Base-by-base conservation (phyloP, 1,140 invertebrate genomes). In the Stratiolaelaps scimitus region DNA sequence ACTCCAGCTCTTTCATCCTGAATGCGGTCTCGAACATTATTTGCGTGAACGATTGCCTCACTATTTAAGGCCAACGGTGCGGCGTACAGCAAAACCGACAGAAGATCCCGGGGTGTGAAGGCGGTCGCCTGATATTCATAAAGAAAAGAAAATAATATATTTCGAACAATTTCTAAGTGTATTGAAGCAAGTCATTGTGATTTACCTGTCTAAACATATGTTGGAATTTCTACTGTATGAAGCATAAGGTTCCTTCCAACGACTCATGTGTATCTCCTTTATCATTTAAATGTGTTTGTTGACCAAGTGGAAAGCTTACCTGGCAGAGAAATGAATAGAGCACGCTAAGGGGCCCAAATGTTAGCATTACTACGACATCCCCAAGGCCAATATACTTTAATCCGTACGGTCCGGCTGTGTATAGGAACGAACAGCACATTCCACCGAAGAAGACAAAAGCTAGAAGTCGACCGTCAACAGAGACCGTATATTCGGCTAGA, bases 401-500 rank as follows among this genome's bases (percentile, higher is more conserved):
- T 60, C 90, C 91, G 71, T 89, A 87, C 2, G 53, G 53, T n/a
- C 91, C 90, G 48, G 90, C 90, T 0, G 90, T 93, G 69, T 81
- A 81, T 4, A 95, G 76, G 77, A 92, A 92, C 66, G 88, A 91
- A n/a, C 88, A 89, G n/a, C 90, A 94, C 46, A 96, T 74, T 0
- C 92, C 92, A 65, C 92, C 90, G 78, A 96, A 95, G 74, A 92
- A 96, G 0, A 94, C 85, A 7, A 95, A 76, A 1, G 92, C 91
- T 68, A 95, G 78, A 74, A 94, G 90, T 75, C 93, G 90, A 75
- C 85, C 85, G 0, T 90, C 90, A 7, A 88, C 86, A 46, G 90
- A 92, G 65, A 91, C 77, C 17, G 81, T 78, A 0, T 85, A 82
- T 64, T 93, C 75, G 23, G 86, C 73, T 28, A 92, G 83, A 76